These are phyloP conservation scores for Engystomops pustulosus DNA, from an alignment of 2,113 vertebrate genomes.

Conservation along the genomic window DNA sequence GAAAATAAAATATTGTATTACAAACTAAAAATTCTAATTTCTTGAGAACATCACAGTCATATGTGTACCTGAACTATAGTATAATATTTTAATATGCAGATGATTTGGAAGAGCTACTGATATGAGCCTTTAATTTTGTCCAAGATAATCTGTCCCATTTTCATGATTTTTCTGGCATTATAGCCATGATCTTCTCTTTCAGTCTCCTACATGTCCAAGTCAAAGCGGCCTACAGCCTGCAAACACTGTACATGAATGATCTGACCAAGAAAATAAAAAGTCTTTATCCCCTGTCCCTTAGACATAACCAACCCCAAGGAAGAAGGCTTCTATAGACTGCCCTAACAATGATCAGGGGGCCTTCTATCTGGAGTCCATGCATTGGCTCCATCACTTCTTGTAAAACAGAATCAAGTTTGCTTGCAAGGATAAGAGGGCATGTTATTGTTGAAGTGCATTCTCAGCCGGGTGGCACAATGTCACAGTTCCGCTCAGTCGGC, in stretches of 20 bases:
- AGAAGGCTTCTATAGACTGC: constrained; percentile 27
- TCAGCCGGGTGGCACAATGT: constrained; percentile 23
- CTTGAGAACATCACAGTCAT: background rate
- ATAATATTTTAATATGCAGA: background rate
- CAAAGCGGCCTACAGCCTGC: constrained; percentile 25
- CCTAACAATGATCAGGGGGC: constrained; percentile 17
- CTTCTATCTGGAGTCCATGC: constrained; percentile 31
- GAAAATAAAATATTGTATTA: background rate
- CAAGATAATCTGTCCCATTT: constrained; percentile 3
- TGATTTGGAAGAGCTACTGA: background rate
- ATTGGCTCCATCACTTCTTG: constrained; percentile 41
- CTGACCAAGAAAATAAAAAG: constrained; percentile 2
- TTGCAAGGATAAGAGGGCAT: constrained; percentile 44
- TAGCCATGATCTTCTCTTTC: background rate
- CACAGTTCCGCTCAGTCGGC: constrained; percentile 75
- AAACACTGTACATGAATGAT: constrained; percentile 18
- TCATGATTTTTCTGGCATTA: background rate
- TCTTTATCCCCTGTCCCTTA: constrained; percentile 23
- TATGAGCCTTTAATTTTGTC: constrained; percentile 28
- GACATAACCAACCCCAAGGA: constrained; percentile 9
- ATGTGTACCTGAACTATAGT: background rate
- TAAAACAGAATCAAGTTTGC: constrained; percentile 47
- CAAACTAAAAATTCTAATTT: background rate
- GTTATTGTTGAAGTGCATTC: constrained; percentile 54
- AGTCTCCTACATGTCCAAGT: constrained; percentile 19